These are phyloP conservation scores for Tholera decimalis DNA, from an alignment of 2,888 invertebrate genomes.

Conservation along the genomic window DNA sequence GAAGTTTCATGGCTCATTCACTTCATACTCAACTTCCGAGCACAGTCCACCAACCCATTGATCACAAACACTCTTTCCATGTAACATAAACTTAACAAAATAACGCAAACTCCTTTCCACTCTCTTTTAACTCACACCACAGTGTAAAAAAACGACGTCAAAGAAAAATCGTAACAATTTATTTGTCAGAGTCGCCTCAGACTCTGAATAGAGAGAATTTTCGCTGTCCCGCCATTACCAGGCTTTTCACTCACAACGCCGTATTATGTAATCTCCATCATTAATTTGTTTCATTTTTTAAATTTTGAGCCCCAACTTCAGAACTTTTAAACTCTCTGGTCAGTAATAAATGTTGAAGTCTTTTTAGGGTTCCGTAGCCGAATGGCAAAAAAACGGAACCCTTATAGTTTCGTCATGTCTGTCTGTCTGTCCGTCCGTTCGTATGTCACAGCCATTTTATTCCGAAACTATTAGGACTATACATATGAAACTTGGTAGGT, in stretches of 20 bases:
- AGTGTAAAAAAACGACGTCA: slow-evolving; percentile 81
- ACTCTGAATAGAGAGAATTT: slow-evolving; percentile 81
- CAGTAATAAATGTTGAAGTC: slow-evolving; percentile 56
- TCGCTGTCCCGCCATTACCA: slow-evolving; percentile 79
- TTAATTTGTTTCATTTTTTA: slow-evolving; percentile 75
- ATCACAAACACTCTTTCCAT: background rate
- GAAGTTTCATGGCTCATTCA: background rate
- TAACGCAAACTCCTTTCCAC: slow-evolving; percentile 16
- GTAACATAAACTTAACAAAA: background rate
- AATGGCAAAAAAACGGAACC: no score
- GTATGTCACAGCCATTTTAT: no score
- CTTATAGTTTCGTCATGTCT: no score
- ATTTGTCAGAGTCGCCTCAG: slow-evolving; percentile 79
- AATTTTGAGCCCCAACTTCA: slow-evolving; percentile 54
- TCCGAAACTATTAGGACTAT: no score
- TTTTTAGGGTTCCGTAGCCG: slow-evolving; percentile 36
- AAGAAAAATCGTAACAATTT: slow-evolving; percentile 90
- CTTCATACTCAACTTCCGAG: background rate
- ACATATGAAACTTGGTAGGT: no score
- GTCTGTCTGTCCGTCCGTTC: no score
- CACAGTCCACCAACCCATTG: background rate
- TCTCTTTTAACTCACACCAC: slow-evolving; percentile 61
- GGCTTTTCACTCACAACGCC: slow-evolving; percentile 72
- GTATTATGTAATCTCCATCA: slow-evolving; percentile 73
- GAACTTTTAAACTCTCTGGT: slow-evolving; percentile 55